A percentile compares a stretch with the other conserved stretches of the same genome.
These are phyloP conservation scores for Montipora cactus DNA, from an alignment of 64 coral and sea anemone genomes.

Conservation along the genomic window DNA sequence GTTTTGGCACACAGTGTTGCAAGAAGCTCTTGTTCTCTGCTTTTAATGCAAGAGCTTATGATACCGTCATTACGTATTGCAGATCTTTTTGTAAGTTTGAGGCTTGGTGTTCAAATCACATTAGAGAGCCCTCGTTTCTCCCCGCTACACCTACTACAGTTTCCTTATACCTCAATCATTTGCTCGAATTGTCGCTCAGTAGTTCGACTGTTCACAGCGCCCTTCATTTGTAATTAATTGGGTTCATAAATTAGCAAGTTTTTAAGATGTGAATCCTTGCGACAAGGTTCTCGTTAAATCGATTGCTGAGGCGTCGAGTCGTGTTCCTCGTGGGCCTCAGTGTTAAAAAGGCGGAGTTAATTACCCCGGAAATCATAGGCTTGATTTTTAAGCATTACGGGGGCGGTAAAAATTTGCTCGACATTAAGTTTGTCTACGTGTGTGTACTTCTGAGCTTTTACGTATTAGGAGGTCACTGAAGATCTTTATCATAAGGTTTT, in stretches of 20 bases:
- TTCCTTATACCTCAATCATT: not conserved
- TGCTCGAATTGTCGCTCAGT: not conserved
- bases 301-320: not conserved
- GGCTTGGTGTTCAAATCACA: not conserved
- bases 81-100: not conserved
- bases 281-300: slow-evolving; percentile 6
- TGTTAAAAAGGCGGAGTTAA: not conserved
- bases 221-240: not conserved
- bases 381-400: not conserved
- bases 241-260: not conserved
- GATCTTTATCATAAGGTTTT: not conserved
- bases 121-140: not conserved
- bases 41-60: not conserved
- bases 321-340: not conserved
- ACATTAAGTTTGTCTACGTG: not conserved
- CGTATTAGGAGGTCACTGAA: not conserved
- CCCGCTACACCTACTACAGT: not conserved
- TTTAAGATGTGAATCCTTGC: not conserved
- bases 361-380: not conserved
- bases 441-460: slow-evolving; percentile 13
- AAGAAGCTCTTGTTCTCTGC: not conserved
- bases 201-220: not conserved
- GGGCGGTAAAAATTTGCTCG: not conserved
- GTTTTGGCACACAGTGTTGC: not conserved
- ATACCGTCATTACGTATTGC: not conserved